phyloP scores from a whole-genome alignment of 1,140 invertebrate genomes.

The Drosophila erecta region DNA sequence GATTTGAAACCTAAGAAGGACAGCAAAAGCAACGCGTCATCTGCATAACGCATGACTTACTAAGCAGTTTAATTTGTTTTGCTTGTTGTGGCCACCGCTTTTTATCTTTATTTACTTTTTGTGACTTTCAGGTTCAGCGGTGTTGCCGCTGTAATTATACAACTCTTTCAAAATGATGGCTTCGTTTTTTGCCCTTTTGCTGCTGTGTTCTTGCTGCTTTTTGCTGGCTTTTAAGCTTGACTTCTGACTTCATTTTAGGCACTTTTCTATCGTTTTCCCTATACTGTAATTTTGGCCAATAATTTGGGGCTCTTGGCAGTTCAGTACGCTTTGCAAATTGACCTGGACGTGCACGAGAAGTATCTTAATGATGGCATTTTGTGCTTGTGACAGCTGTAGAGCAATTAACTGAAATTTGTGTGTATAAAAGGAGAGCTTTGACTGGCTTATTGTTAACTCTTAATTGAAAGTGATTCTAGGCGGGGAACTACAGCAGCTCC shows the following conservation, averaged over 20 bases:
- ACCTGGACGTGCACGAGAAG: slow-evolving; percentile 27
- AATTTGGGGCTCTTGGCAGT: slow-evolving; percentile 34
- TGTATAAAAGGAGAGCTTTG: neutral
- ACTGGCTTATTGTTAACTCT: neutral
- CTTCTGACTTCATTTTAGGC: slow-evolving; percentile 33
- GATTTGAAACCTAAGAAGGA: slow-evolving; percentile 13
- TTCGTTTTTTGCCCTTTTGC: neutral
- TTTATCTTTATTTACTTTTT: slow-evolving; percentile 20
- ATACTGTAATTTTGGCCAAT: slow-evolving; percentile 14
- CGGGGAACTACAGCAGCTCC: too few relatives aligned
- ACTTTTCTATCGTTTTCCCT: slow-evolving; percentile 13
- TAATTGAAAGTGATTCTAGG: neutral
- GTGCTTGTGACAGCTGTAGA: slow-evolving; percentile 14
- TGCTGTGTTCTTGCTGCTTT: slow-evolving; percentile 28
- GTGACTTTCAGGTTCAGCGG: slow-evolving; percentile 32
- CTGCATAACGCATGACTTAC: slow-evolving; percentile 73
- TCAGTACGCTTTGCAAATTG: slow-evolving; percentile 27
- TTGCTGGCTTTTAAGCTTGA: slow-evolving; percentile 35
- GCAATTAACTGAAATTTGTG: neutral
- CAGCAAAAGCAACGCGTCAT: slow-evolving; percentile 60
- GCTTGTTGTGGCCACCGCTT: slow-evolving; percentile 28
- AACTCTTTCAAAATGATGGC: slow-evolving; percentile 39
- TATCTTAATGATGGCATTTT: slow-evolving; percentile 31
- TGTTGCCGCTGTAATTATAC: slow-evolving; percentile 47
- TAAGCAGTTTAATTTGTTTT: slow-evolving; percentile 45